These are phyloP conservation scores for Habroteleia sp. DNA, from an alignment of 2,888 invertebrate genomes.

Conservation along the genomic window DNA sequence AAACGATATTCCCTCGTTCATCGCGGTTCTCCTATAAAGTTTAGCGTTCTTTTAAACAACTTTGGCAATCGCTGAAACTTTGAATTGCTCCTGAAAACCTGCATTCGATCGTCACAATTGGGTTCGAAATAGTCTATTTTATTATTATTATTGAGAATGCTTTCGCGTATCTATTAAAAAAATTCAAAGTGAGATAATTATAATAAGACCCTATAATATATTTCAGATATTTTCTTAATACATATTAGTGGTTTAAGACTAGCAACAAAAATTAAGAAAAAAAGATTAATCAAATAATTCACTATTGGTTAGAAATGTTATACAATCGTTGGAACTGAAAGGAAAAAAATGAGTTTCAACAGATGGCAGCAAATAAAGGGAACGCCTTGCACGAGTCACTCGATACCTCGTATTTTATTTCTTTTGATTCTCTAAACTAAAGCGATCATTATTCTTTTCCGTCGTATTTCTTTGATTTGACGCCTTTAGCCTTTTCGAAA, in stretches of 20 bases:
- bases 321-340: too few relatives aligned
- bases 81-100: slow-evolving; percentile 35
- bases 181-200: too few relatives aligned
- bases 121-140: slow-evolving; percentile 29
- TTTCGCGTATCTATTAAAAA: not conserved
- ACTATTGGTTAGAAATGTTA: not conserved
- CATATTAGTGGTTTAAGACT: too few relatives aligned
- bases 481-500: slow-evolving; percentile 49
- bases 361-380: not conserved
- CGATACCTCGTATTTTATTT: slow-evolving; percentile 16
- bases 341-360: slow-evolving; percentile 1
- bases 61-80: slow-evolving; percentile 39
- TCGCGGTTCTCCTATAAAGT: slow-evolving; percentile 24
- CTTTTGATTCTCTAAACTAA: slow-evolving; percentile 28
- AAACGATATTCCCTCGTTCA: slow-evolving; percentile 16
- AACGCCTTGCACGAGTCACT: slow-evolving; percentile 14
- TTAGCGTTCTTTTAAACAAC: slow-evolving; percentile 46
- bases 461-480: slow-evolving; percentile 44
- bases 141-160: slow-evolving; percentile 28
- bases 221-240: too few relatives aligned
- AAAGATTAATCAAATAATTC: too few relatives aligned
- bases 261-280: too few relatives aligned
- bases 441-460: slow-evolving; percentile 44
- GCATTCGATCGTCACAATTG: slow-evolving; percentile 33
- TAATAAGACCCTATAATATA: not conserved